Conservation (phyloP, 1,140 invertebrate genomes). For the Diabrotica virgifera region DNA sequence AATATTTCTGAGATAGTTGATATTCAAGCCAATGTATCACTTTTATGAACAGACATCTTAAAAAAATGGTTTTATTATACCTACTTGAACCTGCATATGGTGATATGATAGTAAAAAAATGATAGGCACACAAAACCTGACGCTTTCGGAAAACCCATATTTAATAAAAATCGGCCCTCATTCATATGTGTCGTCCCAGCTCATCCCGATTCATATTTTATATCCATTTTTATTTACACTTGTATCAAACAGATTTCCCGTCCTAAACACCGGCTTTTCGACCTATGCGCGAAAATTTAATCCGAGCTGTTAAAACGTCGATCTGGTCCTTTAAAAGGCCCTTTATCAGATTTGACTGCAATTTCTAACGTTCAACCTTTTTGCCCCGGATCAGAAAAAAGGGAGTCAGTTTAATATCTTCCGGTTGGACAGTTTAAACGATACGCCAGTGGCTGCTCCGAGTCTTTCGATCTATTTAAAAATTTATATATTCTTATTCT, state of each 20-base stretch:
- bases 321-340: slow-evolving; percentile 4
- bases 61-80: too few relatives aligned
- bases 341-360: slow-evolving; percentile 11
- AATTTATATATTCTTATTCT: too few relatives aligned
- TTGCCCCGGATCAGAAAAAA: slow-evolving; percentile 4
- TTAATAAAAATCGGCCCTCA: background rate
- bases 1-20: too few relatives aligned
- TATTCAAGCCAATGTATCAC: too few relatives aligned
- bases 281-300: background rate
- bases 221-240: background rate
- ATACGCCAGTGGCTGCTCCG: too few relatives aligned
- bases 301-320: slow-evolving; percentile 8
- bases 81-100: too few relatives aligned
- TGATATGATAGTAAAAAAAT: too few relatives aligned
- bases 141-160: background rate
- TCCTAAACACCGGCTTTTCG: background rate
- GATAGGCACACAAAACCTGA: too few relatives aligned
- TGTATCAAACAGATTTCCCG: background rate
- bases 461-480: too few relatives aligned
- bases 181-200: background rate
- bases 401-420: slow-evolving; percentile 10
- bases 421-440: background rate
- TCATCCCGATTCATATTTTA: background rate
- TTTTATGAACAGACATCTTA: too few relatives aligned
- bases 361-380: slow-evolving; percentile 15